These are phyloP conservation scores for Polypedilum vanderplanki DNA, from an alignment of 1,140 invertebrate genomes.

Conservation along the genomic window DNA sequence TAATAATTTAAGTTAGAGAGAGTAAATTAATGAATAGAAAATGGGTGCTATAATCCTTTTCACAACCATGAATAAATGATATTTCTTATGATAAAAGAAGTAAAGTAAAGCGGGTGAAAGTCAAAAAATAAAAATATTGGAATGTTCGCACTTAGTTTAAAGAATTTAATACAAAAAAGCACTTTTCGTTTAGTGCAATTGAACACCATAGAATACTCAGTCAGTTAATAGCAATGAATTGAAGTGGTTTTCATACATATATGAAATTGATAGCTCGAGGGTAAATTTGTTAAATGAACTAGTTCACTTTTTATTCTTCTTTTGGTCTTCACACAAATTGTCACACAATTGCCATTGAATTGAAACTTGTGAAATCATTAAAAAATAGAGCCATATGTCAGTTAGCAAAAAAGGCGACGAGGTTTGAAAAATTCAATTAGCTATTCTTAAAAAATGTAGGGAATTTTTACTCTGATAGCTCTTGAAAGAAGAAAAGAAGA, in stretches of 20 bases:
- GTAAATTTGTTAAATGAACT: slow-evolving; percentile 19
- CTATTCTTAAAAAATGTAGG: neutral
- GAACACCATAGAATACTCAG: neutral
- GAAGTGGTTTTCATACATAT: slow-evolving; percentile 24
- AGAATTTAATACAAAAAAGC: neutral
- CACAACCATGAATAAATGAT: slow-evolving; percentile 29
- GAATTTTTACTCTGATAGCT: neutral
- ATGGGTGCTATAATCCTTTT: slow-evolving; percentile 23
- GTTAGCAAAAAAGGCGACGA: slow-evolving; percentile 15
- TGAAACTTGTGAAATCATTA: slow-evolving; percentile 17
- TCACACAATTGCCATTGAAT: slow-evolving; percentile 18
- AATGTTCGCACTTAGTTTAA: neutral
- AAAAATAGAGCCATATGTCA: slow-evolving; percentile 21
- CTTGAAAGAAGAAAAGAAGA: neutral
- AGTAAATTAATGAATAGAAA: slow-evolving; percentile 28
- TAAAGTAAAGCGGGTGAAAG: neutral
- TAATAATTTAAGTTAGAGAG: slow-evolving; percentile 1
- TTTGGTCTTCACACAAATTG: neutral
- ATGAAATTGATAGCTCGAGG: slow-evolving; percentile 26
- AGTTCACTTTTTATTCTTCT: neutral
- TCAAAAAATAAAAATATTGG: neutral
- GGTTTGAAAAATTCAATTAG: slow-evolving; percentile 23
- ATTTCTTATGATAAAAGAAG: neutral
- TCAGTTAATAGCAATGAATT: neutral
- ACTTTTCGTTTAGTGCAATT: neutral